Base-by-base conservation (phyloP, 2,113 vertebrate genomes). In the Myiagra hebetior region DNA sequence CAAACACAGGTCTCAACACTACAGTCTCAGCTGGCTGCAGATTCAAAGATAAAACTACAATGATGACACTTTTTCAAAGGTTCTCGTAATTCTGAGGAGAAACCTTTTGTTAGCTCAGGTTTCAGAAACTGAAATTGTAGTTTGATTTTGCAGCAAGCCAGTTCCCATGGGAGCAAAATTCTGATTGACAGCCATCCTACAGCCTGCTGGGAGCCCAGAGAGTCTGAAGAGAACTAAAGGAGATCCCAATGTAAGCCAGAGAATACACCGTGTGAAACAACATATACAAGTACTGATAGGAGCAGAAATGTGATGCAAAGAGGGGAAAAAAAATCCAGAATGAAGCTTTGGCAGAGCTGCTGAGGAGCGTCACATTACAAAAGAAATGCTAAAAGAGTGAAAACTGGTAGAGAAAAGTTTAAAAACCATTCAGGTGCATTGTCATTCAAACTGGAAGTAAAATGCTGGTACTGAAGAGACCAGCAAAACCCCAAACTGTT, bases 241-340 rank as follows among this genome's bases (percentile, higher is more conserved):
- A 72, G 28, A 59, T 17, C 41, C 73, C 62, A 53, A 16, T 3
- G 8, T 42, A 68, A 26, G 8, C 7, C 60, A 91, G 53, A 89
- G 53, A 26, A 82, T 6, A 68, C 14, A 46, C 12, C 11, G 0
- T 3, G 17, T 50, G 31, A 65, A 76, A 81, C 20, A 64, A 57
- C 0, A 0, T 8, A 35, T 6, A 27, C 7, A 69, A 69, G 11
- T 49, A 47, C 11, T 41, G 20, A 59, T 4, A 56, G 17, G 14
- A 47, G 37, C 72, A 91, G 22, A 77, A 84, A 53, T 5, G 3
- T 0, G 9, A 55, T 9, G 26, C 6, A 70, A 89, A 70, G 11
- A 5, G 17, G 11, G 30, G 17, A 0, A 12, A 23, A 57, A 69
- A 60, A 75, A 33, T 16, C 22, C 63, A 67, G 28, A 69, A 70